Conservation (phyloP, 2,113 vertebrate genomes). For the Ginglymostoma cirratum region DNA sequence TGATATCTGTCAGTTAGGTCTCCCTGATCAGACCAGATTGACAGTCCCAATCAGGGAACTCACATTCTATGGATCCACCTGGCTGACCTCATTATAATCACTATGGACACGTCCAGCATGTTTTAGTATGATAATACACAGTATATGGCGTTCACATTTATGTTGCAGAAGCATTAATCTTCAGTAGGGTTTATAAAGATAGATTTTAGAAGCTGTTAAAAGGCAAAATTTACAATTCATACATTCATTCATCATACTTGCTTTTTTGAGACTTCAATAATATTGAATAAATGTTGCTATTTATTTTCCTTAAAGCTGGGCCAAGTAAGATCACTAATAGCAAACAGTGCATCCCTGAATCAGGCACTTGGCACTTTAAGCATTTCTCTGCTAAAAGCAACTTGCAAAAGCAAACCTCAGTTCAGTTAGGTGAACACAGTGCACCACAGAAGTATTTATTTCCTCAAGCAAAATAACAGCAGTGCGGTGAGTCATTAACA, state of each 20-base stretch:
- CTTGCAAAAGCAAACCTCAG: constrained; percentile 3
- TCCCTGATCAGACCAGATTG: no score
- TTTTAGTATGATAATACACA: background rate
- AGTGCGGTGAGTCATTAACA: constrained; percentile 30
- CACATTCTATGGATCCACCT: no score
- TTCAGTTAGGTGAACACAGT: background rate
- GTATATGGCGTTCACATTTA: background rate
- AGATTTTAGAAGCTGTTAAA: background rate
- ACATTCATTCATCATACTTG: background rate
- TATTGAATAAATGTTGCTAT: background rate
- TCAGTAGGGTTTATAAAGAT: background rate
- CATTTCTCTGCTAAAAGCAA: background rate
- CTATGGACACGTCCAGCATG: no score
- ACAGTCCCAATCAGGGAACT: no score
- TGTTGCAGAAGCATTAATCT: background rate
- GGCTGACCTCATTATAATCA: no score
- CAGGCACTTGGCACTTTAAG: background rate
- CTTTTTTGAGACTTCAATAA: background rate
- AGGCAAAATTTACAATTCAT: background rate
- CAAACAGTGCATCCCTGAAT: background rate
- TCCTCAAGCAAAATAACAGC: constrained; percentile 27
- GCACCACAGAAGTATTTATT: constrained; percentile 8
- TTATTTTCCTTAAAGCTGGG: background rate
- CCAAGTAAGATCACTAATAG: background rate
- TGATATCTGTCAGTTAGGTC: no score